Evolutionary conservation across 2,888 invertebrate genomes (phyloP), one percentile per base, ranked within the genome.

Genomic region (Thysanoteuthis rhombus): DNA sequence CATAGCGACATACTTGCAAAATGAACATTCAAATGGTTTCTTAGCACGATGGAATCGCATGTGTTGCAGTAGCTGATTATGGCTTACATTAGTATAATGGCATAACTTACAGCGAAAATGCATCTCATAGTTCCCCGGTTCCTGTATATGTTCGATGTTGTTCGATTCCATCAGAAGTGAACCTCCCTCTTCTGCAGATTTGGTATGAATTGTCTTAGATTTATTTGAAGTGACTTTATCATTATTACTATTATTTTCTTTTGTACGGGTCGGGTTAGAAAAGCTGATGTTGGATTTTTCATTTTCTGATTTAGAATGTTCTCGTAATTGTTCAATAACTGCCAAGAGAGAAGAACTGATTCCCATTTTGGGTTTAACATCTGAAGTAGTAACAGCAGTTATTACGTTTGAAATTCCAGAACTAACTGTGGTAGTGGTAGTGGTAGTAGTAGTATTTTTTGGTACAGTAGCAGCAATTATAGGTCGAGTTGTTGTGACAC

Each of bases 301-400:
- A 93, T 94, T 95, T 58, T 95, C 95, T 40, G 95, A 95, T 45
- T 94, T 95, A 5, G 95, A 94, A 28, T 95, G 94, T 94, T 97
- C 96, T 90, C 97, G 94, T 16, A 97, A 94, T 93, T 97, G 97
- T 94, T 97, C 97, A 94, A 97, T 97, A 42, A 97, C 97, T 16
- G 97, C 97, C 42, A 97, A 94, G 28, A 97, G 94, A n/a, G 97
- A 96, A 22, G 96, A 96, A 58, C 97, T 96, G 93, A 97, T 97
- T 8, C 97, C 97, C 89, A 91, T 75, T 90, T 94, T 94, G 39
- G 93, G 42, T 91, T 36, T 94, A n/a, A 36, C 19, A 40, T 90
- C 90, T 52, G 52, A 52, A 52, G 52, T 6, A 25, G 52, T 52
- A 52, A 19, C 93, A 45, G 89, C 75, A 47, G 93, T 93, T 42